Conservation (phyloP, 2,113 vertebrate species). For the Leiothrix lutea region DNA sequence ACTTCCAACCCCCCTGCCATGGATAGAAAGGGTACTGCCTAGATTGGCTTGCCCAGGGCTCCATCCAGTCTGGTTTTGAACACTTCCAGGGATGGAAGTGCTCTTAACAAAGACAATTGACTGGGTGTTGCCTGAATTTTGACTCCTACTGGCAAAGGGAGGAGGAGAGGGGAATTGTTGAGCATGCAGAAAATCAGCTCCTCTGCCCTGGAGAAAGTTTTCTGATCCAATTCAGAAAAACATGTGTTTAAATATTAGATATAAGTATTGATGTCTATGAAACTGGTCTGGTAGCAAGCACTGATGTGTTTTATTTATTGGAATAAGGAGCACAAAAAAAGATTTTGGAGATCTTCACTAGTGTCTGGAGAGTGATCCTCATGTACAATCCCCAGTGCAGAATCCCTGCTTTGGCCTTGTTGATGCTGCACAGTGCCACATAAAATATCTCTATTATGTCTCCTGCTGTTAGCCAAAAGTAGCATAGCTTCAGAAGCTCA, state of each 20-base stretch:
- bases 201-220: neutral
- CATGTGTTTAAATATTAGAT: neutral
- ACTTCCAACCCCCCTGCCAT: too few species aligned
- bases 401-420: neutral
- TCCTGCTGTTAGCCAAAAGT: neutral
- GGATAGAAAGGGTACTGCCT: neutral
- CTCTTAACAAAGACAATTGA: neutral
- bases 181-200: neutral
- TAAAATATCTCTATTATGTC: neutral
- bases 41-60: neutral
- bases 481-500: neutral
- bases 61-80: neutral
- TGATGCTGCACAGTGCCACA: neutral
- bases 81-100: neutral
- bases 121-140: neutral
- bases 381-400: neutral
- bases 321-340: neutral
- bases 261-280: neutral
- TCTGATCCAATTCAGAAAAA: neutral
- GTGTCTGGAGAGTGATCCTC: neutral
- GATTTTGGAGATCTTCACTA: neutral
- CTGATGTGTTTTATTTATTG: neutral
- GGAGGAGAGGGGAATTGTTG: neutral
- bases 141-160: rapidly evolving
- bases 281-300: neutral